Evolutionary conservation across 2,113 vertebrate genomes (phyloP), one percentile per base, ranked within the genome.

Genomic region (Plotosus lineatus): DNA sequence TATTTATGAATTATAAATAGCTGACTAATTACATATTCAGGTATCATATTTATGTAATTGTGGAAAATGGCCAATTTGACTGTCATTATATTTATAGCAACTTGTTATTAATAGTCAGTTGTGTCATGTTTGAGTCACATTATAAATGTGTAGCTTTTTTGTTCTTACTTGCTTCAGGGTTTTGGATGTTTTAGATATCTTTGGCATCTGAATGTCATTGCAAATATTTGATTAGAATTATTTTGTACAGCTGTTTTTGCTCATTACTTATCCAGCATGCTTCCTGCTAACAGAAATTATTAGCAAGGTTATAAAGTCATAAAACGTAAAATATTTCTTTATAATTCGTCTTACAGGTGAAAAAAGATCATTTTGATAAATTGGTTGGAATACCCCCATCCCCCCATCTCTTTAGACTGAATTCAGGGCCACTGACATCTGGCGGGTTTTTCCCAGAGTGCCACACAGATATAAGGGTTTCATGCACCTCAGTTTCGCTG

Each of bases 401-500:
- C 11, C 2, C 17, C 28, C 12, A 71, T 71, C 42, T 46, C n/a
- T 46, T 48, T 19, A 19, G 19, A 17, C 36, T 65, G 19, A 23
- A 65, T 40, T 10, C 65, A 46, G 40, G 5, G 38, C 26, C 23
- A 23, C 17, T 2, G 28, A 51, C 46, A 73, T 33, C 69, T 36
- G 69, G 51, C 69, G 51, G 44, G 46, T 51, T 72, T n/a, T 50
- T 33, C n/a, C 46, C 14, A 72, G 69, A 51, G 44, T 12, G 31
- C 26, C 26, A 33, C 46, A 73, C 17, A 51, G 51, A 51, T 51
- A 51, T 33, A 50, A 73, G n/a, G 2, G 31, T 73, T 73, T 51
- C 28, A 51, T 73, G 28, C 46, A 51, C 46, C 69, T 73, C 69
- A 36, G 69, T 73, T 73, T 23, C 69, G 19, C 69, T 73, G 46